Conservation (phyloP, 2,113 vertebrate genomes). For the Indri indri region DNA sequence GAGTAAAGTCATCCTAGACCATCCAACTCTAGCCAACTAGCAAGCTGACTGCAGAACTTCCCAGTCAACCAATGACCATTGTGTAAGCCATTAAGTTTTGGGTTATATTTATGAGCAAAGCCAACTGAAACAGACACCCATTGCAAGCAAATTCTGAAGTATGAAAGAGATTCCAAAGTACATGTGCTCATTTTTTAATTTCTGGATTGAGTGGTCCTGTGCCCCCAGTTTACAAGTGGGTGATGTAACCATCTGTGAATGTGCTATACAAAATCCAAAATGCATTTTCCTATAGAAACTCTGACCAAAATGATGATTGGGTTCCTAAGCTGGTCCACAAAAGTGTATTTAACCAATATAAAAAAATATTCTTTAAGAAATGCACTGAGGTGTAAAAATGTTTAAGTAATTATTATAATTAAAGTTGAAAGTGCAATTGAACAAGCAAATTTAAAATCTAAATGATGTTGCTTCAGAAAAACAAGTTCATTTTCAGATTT, state of each 20-base stretch:
- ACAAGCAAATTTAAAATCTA: neutral
- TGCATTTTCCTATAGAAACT: neutral
- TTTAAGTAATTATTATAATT: neutral
- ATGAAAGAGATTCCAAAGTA: neutral
- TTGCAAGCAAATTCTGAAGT: neutral
- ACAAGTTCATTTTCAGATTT: neutral
- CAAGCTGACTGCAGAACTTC: neutral
- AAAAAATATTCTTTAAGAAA: neutral
- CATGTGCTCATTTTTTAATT: neutral
- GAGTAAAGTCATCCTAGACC: neutral
- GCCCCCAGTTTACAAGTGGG: neutral
- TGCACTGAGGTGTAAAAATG: neutral
- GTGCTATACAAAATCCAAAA: neutral
- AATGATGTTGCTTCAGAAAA: neutral
- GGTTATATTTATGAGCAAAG: neutral
- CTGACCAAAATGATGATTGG: neutral
- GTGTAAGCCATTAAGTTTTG: neutral
- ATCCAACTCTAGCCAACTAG: neutral
- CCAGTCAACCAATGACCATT: neutral
- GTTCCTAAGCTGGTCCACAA: neutral
- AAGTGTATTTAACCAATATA: neutral
- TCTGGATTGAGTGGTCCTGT: neutral
- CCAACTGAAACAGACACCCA: neutral
- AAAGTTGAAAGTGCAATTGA: neutral
- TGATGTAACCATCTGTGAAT: neutral